Conservation (phyloP, 2,113 vertebrate genomes). For the Nycticorax nycticorax region DNA sequence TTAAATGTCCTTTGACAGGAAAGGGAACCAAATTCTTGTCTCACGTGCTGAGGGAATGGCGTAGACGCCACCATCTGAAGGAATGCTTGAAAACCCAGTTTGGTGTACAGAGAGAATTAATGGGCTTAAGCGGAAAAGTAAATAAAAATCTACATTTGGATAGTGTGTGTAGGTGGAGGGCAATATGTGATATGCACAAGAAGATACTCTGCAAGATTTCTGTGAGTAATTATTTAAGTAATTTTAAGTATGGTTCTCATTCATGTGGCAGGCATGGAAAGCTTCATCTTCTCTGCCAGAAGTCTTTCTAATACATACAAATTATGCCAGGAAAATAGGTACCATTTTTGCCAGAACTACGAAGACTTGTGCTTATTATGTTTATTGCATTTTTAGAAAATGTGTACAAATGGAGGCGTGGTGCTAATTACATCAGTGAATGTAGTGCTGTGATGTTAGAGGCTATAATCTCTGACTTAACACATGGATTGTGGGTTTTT, state of each 20-base stretch:
- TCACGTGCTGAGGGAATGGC: not conserved
- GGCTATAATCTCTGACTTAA: not conserved
- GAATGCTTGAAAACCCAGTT: not conserved
- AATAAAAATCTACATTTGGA: not conserved
- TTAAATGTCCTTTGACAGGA: not conserved
- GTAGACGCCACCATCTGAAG: not conserved
- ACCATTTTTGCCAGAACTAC: not conserved
- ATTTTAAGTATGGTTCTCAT: not conserved
- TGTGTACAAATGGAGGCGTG: not conserved
- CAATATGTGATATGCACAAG: not conserved
- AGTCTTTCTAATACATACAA: not conserved
- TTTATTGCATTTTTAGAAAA: not conserved
- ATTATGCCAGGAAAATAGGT: not conserved
- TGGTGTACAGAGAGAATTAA: not conserved
- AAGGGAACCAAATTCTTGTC: not conserved
- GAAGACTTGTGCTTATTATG: not conserved
- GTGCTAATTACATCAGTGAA: not conserved
- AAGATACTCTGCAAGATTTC: not conserved
- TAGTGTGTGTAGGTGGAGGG: not conserved
- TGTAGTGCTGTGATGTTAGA: not conserved
- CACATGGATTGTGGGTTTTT: not conserved
- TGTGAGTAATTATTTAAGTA: not conserved
- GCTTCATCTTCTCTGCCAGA: not conserved
- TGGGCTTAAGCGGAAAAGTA: not conserved
- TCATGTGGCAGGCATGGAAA: not conserved